These are phyloP conservation scores for Cheirogaleus major DNA, from an alignment of 2,797 vertebrate genomes.

Conservation along the genomic window DNA sequence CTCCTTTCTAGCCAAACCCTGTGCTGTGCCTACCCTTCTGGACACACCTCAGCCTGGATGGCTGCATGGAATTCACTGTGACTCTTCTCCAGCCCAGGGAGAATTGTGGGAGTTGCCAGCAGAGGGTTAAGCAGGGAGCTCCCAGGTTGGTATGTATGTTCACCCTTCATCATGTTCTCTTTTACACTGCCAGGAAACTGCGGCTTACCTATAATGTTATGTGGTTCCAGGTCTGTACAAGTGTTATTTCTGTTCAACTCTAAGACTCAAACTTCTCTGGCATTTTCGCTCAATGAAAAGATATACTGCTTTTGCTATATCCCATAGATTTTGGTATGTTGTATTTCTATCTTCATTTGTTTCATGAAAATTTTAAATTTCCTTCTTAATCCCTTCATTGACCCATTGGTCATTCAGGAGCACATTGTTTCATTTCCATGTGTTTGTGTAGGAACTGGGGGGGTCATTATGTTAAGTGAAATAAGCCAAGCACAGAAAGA, in stretches of 20 bases:
- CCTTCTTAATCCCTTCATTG: background rate
- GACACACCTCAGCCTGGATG: background rate
- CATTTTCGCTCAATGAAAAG: background rate
- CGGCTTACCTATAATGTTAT: background rate
- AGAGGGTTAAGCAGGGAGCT: background rate
- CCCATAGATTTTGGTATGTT: background rate
- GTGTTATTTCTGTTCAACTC: background rate
- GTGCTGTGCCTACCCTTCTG: background rate
- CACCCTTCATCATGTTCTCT: background rate
- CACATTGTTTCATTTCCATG: background rate
- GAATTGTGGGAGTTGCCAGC: background rate
- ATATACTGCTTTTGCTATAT: background rate
- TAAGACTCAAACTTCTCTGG: constrained; percentile 6
- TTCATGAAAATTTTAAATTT: background rate
- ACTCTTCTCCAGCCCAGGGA: background rate
- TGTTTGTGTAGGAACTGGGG: background rate
- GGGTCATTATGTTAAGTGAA: background rate
- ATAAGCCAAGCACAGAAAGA: background rate
- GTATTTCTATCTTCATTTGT: background rate
- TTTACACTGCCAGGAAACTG: background rate
- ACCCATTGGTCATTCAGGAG: background rate
- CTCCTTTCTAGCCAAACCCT: background rate
- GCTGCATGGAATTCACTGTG: background rate
- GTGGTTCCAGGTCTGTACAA: background rate
- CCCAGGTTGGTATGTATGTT: background rate